Evolutionary conservation across 2,113 vertebrate species (phyloP), one percentile per base, ranked within the genome.

Genomic region (Pteronura brasiliensis): DNA sequence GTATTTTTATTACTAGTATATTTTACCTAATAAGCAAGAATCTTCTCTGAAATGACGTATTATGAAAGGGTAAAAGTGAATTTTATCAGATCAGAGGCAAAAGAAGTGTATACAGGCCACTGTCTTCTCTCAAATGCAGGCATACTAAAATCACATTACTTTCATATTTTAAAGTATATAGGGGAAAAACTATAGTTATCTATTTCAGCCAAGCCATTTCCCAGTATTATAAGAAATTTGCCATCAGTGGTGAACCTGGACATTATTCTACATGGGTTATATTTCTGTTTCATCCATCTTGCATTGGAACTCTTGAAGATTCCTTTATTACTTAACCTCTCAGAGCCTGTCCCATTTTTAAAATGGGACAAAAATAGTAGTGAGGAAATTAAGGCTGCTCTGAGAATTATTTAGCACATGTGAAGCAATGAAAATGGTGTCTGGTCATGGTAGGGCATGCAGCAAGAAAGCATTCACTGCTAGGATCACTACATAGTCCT

Each of bases 11-110:
- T 52, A 76, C 21, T 76, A 55, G 65, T 34, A 47, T 14, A 29
- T 87, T 96, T 85, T 23, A 91, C 31, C 71, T 61, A 93, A 86
- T 2, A 79, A 39, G 34, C 20, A 92, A 95, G 59, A 87, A 87
- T 92, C 42, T 89, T 89, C 42, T 92, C 63, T 88, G 76, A 92
- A 88, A 88, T 88, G 69, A 34, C 34, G 52, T 90, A 39, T 94
- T 91, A 23, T 29, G 31, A 98, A 89, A 95, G 18, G 39, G 31
- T 85, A 76, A 85, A 93, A 59, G 84, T 71, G 36, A 96, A 95
- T 59, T 90, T 47, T 27, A 87, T 71, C 31, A 90, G 80, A 79
- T 44, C 44, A 87, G 14, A 94, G 49, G 34, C 57, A 61, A 76
- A 85, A 82, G 42, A 93, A 83, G 61, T 74, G 23, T 59, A 71